Percentiles rank a stretch among this genome's conserved stretches.
These are phyloP conservation scores for Daktulosphaira vitifoliae DNA, from an alignment of 1,140 invertebrate genomes.

Conservation along the genomic window DNA sequence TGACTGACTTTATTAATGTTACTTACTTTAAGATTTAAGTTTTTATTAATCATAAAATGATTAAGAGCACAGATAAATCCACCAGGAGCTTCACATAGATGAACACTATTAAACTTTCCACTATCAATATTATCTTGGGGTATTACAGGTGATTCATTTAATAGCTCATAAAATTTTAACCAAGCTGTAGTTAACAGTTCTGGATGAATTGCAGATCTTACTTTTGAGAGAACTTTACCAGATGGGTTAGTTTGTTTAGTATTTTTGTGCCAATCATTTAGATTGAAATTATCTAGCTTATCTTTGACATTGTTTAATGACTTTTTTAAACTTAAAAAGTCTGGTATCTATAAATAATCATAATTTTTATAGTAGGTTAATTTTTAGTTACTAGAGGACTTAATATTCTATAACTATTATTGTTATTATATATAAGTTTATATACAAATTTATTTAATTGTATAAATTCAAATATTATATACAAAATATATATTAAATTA, in stretches of 20 bases:
- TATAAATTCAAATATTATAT: too few relatives aligned
- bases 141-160: slow-evolving; percentile 56
- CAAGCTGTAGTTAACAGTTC: slow-evolving; percentile 78
- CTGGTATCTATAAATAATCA: slow-evolving; percentile 38
- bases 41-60: slow-evolving; percentile 62
- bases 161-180: slow-evolving; percentile 84
- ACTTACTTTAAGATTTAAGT: slow-evolving; percentile 43
- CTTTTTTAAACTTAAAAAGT: slow-evolving; percentile 57
- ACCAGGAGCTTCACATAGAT: slow-evolving; percentile 91
- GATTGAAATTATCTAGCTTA: slow-evolving; percentile 63
- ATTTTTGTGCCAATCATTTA: slow-evolving; percentile 71
- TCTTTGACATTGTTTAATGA: slow-evolving; percentile 70
- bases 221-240: slow-evolving; percentile 53
- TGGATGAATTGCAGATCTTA: slow-evolving; percentile 54
- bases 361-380: background rate
- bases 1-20: background rate
- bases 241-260: slow-evolving; percentile 63
- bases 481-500: too few relatives aligned
- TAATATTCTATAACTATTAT: too few relatives aligned
- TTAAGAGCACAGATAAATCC: slow-evolving; percentile 84
- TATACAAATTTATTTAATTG: too few relatives aligned
- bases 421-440: too few relatives aligned
- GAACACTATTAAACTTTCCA: slow-evolving; percentile 58
- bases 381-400: too few relatives aligned
- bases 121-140: slow-evolving; percentile 44